A percentile compares a stretch with the other conserved stretches of the same genome.
Conservation (phyloP, 1,140 invertebrate species). For the Drosophila athabasca region DNA sequence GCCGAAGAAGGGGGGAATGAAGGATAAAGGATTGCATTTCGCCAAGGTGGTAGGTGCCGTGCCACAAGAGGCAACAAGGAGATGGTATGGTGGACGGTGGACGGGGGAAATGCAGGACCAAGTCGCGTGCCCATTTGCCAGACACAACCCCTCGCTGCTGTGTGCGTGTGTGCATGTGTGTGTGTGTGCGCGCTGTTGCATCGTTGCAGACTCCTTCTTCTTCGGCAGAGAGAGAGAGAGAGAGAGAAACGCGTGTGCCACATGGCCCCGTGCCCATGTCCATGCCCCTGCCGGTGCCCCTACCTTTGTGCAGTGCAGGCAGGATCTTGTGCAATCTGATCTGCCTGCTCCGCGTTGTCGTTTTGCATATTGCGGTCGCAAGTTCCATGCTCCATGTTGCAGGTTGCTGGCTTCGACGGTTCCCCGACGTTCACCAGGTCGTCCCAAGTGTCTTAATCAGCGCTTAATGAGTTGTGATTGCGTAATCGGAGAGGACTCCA, state of each 20-base stretch:
- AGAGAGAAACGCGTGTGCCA: too few species aligned
- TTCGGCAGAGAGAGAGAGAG: too few species aligned
- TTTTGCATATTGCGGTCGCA: background rate
- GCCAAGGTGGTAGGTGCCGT: slow-evolving; percentile 20
- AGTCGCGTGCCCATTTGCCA: slow-evolving; percentile 23
- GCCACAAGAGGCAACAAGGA: slow-evolving; percentile 11
- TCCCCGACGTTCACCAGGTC: too few species aligned
- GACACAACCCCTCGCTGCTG: slow-evolving; percentile 5
- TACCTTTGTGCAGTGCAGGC: slow-evolving; percentile 3
- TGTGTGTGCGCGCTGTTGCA: slow-evolving; percentile 7
- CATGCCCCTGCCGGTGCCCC: too few species aligned
- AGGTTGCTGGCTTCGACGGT: too few species aligned
- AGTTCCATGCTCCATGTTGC: too few species aligned
- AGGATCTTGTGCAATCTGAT: slow-evolving; percentile 40
- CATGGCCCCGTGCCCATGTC: too few species aligned
- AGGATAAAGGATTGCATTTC: slow-evolving; percentile 51
- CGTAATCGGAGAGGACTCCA: slow-evolving; percentile 41
- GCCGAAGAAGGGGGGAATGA: slow-evolving; percentile 7
- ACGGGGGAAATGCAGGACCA: background rate
- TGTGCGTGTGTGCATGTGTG: slow-evolving; percentile 5
- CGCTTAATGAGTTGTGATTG: slow-evolving; percentile 73
- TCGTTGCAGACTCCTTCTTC: slow-evolving; percentile 7
- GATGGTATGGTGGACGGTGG: background rate
- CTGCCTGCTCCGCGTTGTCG: slow-evolving; percentile 3
- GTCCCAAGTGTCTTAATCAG: slow-evolving; percentile 68